These are phyloP conservation scores for Forpus xanthops DNA, from an alignment of 2,797 vertebrate genomes.

Conservation along the genomic window DNA sequence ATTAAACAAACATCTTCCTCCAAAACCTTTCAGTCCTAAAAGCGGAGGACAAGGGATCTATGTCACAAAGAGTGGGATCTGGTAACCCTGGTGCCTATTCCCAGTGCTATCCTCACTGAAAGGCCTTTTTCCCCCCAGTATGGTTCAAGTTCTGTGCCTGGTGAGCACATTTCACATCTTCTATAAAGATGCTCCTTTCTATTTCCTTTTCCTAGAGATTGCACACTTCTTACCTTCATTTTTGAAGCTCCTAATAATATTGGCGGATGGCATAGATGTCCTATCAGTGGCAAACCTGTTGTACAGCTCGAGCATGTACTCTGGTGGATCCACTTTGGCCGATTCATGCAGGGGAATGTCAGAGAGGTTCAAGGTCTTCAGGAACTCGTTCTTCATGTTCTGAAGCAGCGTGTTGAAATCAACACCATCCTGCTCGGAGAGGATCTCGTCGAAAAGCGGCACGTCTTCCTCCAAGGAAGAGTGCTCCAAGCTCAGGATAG, in stretches of 20 bases:
- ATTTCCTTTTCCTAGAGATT: not conserved
- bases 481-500: slow-evolving; percentile 85
- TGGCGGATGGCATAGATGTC: slow-evolving; percentile 90
- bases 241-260: slow-evolving; percentile 97
- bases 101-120: not conserved
- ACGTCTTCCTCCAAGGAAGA: slow-evolving; percentile 81
- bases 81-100: not conserved
- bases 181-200: accelerated
- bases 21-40: not conserved
- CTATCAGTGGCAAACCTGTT: slow-evolving; percentile 93
- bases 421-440: slow-evolving; percentile 85
- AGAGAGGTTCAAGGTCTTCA: slow-evolving; percentile 90
- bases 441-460: slow-evolving; percentile 85
- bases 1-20: not conserved
- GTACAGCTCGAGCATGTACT: slow-evolving; percentile 98
- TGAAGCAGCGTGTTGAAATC: slow-evolving; percentile 88
- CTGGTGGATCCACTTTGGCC: slow-evolving; percentile 87
- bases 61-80: not conserved
- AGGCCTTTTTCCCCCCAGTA: not conserved
- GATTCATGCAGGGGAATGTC: slow-evolving; percentile 78
- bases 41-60: not conserved
- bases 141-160: accelerated
- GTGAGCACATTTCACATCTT: not conserved
- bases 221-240: slow-evolving; percentile 88
- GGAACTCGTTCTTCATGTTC: slow-evolving; percentile 89